Evolutionary conservation across 1,140 invertebrate genomes (phyloP), one percentile per base, ranked within the genome.

Genomic region (Tetragnatha versicolor): DNA sequence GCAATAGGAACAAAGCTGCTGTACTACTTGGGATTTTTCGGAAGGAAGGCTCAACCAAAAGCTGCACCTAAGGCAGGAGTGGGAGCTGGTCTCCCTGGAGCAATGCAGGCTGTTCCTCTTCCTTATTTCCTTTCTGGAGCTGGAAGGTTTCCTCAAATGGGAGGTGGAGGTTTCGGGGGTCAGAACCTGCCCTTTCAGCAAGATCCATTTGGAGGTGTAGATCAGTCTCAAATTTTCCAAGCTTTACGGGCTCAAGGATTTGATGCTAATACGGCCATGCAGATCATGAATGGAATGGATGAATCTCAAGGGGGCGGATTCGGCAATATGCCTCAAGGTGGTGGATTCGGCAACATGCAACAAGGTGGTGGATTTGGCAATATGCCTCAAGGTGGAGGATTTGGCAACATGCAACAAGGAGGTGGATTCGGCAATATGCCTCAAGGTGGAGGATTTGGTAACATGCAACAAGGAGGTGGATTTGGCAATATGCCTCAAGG

Each of bases 1-100:
- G 60, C 29, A 9, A 66, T 77, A 14, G 73, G 73, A 53, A 29
- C 73, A 29, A 77, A 77, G 20, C 22, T 77, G 5, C 49, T 77
- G 1, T 77, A 65, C 27, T 77, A 77, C 22, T 17, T 77, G 2
- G 73, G 73, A 6, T 77, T 29, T 53, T 77, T 77, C 42, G 73
- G 73, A 9, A 29, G 29, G 27, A 20, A 27, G 7, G 7, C 55
- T 0, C n/a, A 12, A 42, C 22, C 42, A 3, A 35, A 45, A 9
- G 4, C 55, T 22, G 4, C 49, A 14, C 31, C 60, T 3, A 42
- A 47, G 22, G 20, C 27, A 5, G 20, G 4, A 45, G 17, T 37
- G 7, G 17, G 14, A 0, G 14, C 29, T 6, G 14, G 42, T 6
- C 49, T 61, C 25, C 31, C 31, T 14, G 31, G 22, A 10, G 47